A percentile compares a stretch with the other conserved stretches of the same genome.
Evolutionary conservation across 2,888 invertebrate species (phyloP).

Genomic region (Esperia sulphurella): DNA sequence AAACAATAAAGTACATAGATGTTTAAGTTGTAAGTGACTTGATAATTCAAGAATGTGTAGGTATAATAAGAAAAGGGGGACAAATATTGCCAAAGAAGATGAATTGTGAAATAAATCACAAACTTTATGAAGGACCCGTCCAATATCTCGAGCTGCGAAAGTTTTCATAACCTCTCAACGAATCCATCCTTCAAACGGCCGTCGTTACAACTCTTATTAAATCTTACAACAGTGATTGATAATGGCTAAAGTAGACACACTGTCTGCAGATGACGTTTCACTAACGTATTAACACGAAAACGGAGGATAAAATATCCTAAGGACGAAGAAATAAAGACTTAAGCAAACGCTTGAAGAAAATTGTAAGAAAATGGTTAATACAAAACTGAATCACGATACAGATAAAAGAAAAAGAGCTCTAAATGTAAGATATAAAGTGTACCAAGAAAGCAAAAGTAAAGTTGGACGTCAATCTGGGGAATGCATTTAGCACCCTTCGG

Average conservation of each 20-base stretch:
- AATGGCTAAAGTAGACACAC: conserved; percentile 31
- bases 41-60: no score
- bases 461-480: conserved; percentile 16
- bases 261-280: conserved; percentile 21
- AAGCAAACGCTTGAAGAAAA: conserved; percentile 12
- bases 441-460: not conserved
- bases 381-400: not conserved
- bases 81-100: not conserved
- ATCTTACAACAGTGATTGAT: conserved; percentile 61
- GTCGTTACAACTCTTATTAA: conserved; percentile 48
- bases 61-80: no score
- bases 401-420: not conserved
- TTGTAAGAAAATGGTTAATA: conserved; percentile 6
- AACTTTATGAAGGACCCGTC: conserved; percentile 10
- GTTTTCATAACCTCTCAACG: conserved; percentile 32
- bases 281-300: not conserved
- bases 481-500: conserved; percentile 35
- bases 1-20: no score
- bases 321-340: conserved; percentile 8
- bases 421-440: not conserved
- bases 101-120: conserved; percentile 13
- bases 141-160: conserved; percentile 28
- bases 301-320: conserved; percentile 12
- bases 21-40: no score
- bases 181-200: conserved; percentile 46